Conservation (phyloP, 1,140 invertebrate genomes). For the Probaryconus sp. region DNA sequence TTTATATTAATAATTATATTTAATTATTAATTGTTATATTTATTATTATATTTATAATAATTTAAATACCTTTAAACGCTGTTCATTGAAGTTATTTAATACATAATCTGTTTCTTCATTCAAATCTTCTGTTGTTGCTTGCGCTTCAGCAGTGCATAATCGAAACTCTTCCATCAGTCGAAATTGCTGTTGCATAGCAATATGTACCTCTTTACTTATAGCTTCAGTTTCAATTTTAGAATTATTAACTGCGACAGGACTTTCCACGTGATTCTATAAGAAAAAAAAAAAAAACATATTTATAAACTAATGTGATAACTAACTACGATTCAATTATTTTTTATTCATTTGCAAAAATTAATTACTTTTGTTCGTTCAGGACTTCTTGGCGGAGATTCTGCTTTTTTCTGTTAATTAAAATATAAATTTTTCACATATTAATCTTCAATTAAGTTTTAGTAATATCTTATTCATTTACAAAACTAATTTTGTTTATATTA, state of each 20-base stretch:
- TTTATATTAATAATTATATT: too few species aligned
- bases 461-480: not conserved
- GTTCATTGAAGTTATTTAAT: too few species aligned
- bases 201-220: constrained; percentile 22
- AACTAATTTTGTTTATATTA: not conserved
- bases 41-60: too few species aligned
- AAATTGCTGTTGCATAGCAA: constrained; percentile 65
- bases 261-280: too few species aligned
- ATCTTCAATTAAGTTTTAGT: too few species aligned
- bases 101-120: constrained; percentile 72
- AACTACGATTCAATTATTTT: not conserved
- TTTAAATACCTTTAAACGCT: too few species aligned
- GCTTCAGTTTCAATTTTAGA: too few species aligned
- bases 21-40: too few species aligned
- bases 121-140: constrained; percentile 75
- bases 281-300: constrained; percentile 7
- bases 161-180: constrained; percentile 74
- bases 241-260: too few species aligned
- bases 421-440: constrained; percentile 7
- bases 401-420: constrained; percentile 29
- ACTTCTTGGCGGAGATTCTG: constrained; percentile 1
- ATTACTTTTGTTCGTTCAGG: constrained; percentile 24
- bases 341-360: not conserved
- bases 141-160: constrained; percentile 73
- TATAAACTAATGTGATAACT: not conserved